Conservation (phyloP, 2,113 vertebrate species). For the Alces alces region DNA sequence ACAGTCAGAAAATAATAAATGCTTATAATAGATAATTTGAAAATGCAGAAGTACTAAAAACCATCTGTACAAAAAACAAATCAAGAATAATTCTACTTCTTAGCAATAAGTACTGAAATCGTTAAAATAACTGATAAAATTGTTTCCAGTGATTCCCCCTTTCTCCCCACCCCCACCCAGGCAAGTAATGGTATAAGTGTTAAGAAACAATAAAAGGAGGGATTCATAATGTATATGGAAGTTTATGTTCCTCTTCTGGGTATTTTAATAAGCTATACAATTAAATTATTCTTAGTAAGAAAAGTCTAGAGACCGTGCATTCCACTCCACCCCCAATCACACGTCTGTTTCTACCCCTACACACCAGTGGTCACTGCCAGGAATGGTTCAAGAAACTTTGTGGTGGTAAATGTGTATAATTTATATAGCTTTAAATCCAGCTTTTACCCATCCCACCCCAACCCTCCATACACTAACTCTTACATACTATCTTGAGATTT, state of each 20-base stretch:
- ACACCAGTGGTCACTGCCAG: background rate
- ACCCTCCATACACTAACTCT: background rate
- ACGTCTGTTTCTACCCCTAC: background rate
- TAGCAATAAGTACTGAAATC: background rate
- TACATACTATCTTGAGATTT: background rate
- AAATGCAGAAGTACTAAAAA: background rate
- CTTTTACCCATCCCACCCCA: too few relatives aligned
- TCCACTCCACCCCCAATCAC: background rate
- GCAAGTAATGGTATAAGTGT: background rate
- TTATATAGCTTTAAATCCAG: background rate
- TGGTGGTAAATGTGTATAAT: background rate
- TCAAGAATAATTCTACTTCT: background rate
- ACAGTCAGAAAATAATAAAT: slow-evolving; percentile 32
- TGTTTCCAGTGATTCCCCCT: background rate
- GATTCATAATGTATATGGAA: background rate
- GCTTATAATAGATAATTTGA: background rate
- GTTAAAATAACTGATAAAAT: background rate
- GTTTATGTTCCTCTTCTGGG: background rate
- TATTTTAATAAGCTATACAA: background rate
- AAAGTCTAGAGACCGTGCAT: background rate
- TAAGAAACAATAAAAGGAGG: background rate
- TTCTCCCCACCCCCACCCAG: rapidly evolving
- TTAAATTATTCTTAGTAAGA: background rate
- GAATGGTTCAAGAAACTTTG: background rate
- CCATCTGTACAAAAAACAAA: background rate